phyloP scores from a whole-genome alignment of 2,797 vertebrate genomes.

The Todus mexicanus region DNA sequence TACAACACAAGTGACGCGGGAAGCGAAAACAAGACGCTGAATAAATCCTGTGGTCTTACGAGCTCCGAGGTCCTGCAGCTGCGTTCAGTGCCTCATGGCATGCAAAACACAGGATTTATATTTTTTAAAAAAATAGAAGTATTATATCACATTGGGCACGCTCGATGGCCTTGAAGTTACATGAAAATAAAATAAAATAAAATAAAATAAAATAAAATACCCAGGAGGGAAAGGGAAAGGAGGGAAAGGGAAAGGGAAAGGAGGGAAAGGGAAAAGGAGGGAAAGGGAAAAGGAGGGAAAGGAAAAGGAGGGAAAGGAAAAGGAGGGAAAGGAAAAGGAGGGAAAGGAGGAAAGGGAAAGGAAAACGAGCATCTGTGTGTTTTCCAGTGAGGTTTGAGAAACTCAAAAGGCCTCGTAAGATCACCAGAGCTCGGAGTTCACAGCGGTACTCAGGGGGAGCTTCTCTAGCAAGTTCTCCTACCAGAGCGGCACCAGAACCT shows the following conservation, averaged over 20 bases:
- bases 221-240: too few relatives aligned
- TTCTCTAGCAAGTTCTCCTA: fast-evolving
- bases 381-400: background rate
- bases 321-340: too few relatives aligned
- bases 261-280: too few relatives aligned
- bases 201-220: fast-evolving
- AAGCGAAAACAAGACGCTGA: background rate
- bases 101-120: background rate
- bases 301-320: too few relatives aligned
- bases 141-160: fast-evolving
- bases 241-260: too few relatives aligned
- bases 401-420: background rate
- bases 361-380: background rate
- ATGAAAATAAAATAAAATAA: background rate
- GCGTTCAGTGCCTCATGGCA: fast-evolving
- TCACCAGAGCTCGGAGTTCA: background rate
- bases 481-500: background rate
- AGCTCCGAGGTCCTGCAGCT: background rate
- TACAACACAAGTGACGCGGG: fast-evolving
- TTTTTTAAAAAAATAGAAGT: too few relatives aligned
- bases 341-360: background rate
- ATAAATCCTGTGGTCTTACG: background rate
- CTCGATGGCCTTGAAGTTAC: background rate
- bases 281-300: too few relatives aligned
- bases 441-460: fast-evolving